Evolutionary conservation across 2,113 vertebrate species (phyloP), one percentile per base, ranked within the genome.

Genomic region (Scopus umbretta): DNA sequence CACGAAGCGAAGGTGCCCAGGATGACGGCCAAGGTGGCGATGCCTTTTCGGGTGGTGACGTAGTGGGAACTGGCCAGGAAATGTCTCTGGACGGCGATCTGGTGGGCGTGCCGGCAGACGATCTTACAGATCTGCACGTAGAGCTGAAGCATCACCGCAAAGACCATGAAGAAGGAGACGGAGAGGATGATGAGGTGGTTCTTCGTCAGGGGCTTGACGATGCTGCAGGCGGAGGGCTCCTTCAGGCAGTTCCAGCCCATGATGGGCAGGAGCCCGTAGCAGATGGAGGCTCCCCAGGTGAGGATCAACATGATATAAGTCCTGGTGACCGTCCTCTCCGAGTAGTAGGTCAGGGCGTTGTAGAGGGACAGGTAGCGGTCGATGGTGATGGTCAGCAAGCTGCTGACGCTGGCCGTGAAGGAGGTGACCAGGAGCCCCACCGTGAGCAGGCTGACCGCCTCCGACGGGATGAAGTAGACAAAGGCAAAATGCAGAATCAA

Each of bases 1-100:
- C 99, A 99, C 43, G 98, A 98, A 11, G 99, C 99, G 30, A 99
- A 99, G 91, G 99, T 98, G 34, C 99, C 98, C 76, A 99, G 98
- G 94, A 99, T 98, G 96, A 99, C 70, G 5, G 99, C 98, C 91
- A 99, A 88, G 0, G 98, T 98, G 97, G 98, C 97, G 5, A 98
- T 98, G 93, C 98, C 98, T 58, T 98, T 98, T 27, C 98, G 96
- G 73, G 98, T 98, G 96, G 98, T 97, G 94, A 98, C 98, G 0
- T 98, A 94, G 96, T 99, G 99, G 47, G 97, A 98, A 79, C 98
- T 94, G 21, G 99, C 98, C 83, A 99, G 97, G 88, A 99, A 98
- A 94, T 99, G 99, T 87, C 99, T 98, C 96, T 99, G 99, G 20
- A 99, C 97, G 30, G 99, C 99, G 16, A 99, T 99, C 97, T 99